Percentiles rank a stretch among this genome's conserved stretches.
These are phyloP conservation scores for Harpalus rufipes DNA, from an alignment of 2,888 invertebrate genomes.

Conservation along the genomic window DNA sequence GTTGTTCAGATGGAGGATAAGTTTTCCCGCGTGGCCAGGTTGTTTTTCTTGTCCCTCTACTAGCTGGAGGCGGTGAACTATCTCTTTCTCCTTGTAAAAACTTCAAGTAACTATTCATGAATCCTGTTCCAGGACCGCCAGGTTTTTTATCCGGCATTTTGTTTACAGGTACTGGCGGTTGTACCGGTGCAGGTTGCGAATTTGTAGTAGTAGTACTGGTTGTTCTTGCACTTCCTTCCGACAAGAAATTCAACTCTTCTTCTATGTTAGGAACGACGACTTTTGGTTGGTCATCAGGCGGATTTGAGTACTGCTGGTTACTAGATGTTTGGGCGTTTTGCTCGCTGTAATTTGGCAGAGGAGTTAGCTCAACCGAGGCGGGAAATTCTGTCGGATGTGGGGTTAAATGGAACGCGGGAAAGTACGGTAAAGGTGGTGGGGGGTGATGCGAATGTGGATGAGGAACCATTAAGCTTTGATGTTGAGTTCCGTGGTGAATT, in stretches of 20 bases:
- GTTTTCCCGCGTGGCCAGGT: slow-evolving; percentile 81
- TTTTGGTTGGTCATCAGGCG: slow-evolving; percentile 85
- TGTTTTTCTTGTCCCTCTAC: slow-evolving; percentile 83
- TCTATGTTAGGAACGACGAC: slow-evolving; percentile 94
- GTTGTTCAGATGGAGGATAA: slow-evolving; percentile 71
- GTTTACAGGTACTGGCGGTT: slow-evolving; percentile 75
- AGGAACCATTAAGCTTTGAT: slow-evolving; percentile 83
- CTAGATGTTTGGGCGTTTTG: slow-evolving; percentile 78
- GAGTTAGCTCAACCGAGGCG: slow-evolving; percentile 83
- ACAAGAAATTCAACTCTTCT: slow-evolving; percentile 91
- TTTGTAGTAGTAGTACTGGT: slow-evolving; percentile 67
- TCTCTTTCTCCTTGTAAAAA: slow-evolving; percentile 91
- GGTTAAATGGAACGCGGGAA: slow-evolving; percentile 87
- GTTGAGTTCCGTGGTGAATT: slow-evolving; percentile 81
- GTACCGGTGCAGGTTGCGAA: neutral
- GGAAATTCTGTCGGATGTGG: slow-evolving; percentile 84
- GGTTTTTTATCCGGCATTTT: slow-evolving; percentile 82
- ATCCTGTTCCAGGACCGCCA: slow-evolving; percentile 84
- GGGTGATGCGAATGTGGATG: slow-evolving; percentile 82
- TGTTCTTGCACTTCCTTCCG: slow-evolving; percentile 76
- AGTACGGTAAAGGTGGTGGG: slow-evolving; percentile 84
- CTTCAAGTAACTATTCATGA: slow-evolving; percentile 93
- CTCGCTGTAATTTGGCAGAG: slow-evolving; percentile 81
- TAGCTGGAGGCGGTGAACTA: slow-evolving; percentile 87
- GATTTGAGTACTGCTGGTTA: slow-evolving; percentile 73